Conservation (phyloP, 2,888 invertebrate genomes). For the Patella pellucida region DNA sequence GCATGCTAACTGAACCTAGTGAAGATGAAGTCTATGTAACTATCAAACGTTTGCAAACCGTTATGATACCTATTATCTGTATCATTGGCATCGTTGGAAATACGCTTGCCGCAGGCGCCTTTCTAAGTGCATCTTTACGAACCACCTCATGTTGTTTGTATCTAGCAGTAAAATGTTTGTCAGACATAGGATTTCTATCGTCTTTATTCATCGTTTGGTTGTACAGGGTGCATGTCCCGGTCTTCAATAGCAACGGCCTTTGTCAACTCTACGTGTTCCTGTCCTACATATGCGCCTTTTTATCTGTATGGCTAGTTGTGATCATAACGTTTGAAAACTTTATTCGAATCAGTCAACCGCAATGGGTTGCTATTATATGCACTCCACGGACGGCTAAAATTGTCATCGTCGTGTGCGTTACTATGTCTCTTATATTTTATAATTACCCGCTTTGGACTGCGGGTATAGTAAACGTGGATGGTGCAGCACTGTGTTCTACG, state of each 20-base stretch:
- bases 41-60: conserved; percentile 21
- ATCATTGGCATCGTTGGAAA: conserved; percentile 29
- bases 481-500: conserved; percentile 13
- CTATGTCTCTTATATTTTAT: conserved; percentile 23
- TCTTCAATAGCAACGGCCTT: conserved; percentile 22
- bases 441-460: conserved; percentile 28
- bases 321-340: conserved; percentile 35
- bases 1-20: not conserved
- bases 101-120: conserved; percentile 23
- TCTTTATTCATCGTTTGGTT: conserved; percentile 31
- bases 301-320: conserved; percentile 36
- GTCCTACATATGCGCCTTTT: conserved; percentile 32
- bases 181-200: conserved; percentile 29
- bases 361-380: conserved; percentile 21
- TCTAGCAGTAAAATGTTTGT: conserved; percentile 26
- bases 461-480: conserved; percentile 2
- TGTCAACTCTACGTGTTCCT: conserved; percentile 29
- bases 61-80: conserved; percentile 25
- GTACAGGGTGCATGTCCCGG: conserved; percentile 20
- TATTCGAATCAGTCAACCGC: conserved; percentile 31
- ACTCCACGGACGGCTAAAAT: conserved; percentile 20
- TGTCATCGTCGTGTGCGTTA: conserved; percentile 9
- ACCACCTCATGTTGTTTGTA: conserved; percentile 30
- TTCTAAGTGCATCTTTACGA: conserved; percentile 23
- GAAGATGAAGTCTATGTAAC: conserved; percentile 12